Conservation (phyloP, 2,888 invertebrate species). For the Epinotia bilunana region DNA sequence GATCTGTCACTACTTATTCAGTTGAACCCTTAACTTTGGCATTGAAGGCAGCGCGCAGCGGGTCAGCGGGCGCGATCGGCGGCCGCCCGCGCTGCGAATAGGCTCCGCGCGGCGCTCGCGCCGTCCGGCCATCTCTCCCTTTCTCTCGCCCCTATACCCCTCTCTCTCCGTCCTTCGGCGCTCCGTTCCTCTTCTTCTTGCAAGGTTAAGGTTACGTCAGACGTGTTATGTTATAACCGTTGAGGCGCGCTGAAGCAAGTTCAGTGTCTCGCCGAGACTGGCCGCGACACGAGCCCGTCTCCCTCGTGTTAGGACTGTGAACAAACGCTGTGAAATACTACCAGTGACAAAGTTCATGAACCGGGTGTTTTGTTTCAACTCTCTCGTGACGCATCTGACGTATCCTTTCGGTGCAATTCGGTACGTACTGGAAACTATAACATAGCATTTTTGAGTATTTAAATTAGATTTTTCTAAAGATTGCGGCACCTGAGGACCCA, state of each 20-base stretch:
- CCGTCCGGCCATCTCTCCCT: slow-evolving; percentile 74
- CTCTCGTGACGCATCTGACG: slow-evolving; percentile 69
- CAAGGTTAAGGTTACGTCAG: slow-evolving; percentile 85
- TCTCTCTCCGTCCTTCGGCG: slow-evolving; percentile 84
- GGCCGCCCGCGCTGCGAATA: slow-evolving; percentile 21
- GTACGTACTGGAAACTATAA: slow-evolving; percentile 60
- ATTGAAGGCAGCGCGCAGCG: not conserved
- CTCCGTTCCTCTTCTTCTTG: slow-evolving; percentile 84
- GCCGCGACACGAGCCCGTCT: slow-evolving; percentile 78
- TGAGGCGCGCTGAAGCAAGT: slow-evolving; percentile 83
- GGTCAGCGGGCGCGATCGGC: not conserved
- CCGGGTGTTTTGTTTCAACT: slow-evolving; percentile 82
- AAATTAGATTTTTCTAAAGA: slow-evolving; percentile 24
- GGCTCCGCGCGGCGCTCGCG: slow-evolving; percentile 56
- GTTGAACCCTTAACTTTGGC: slow-evolving; percentile 5
- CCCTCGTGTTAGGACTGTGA: slow-evolving; percentile 73
- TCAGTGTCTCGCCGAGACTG: slow-evolving; percentile 84
- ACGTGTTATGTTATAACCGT: slow-evolving; percentile 85
- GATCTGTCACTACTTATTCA: not conserved
- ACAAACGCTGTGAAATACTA: slow-evolving; percentile 78
- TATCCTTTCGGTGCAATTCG: slow-evolving; percentile 53
- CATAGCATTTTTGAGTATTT: slow-evolving; percentile 9
- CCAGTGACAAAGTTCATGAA: slow-evolving; percentile 83
- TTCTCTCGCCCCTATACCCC: slow-evolving; percentile 80
- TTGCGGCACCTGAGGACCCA: slow-evolving; percentile 24